Conservation (phyloP, 2,113 vertebrate species). For the Paradisaea rubra region DNA sequence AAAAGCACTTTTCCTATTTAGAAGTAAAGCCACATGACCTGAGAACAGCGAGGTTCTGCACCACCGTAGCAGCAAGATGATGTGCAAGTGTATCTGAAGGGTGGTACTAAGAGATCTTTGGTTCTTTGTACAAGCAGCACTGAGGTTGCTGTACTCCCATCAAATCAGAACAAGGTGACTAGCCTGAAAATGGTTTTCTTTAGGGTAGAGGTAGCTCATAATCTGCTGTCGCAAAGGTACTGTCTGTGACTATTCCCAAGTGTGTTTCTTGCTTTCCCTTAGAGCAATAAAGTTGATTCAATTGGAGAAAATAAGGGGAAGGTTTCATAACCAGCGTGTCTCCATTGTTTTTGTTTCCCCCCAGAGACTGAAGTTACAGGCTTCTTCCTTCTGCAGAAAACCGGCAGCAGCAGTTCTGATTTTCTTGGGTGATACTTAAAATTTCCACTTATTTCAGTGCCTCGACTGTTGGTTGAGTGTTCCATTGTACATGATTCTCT, state of each 20-base stretch:
- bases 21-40: background rate
- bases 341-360: background rate
- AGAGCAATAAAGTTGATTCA: background rate
- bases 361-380: background rate
- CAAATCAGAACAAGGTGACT: background rate
- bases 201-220: background rate
- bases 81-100: background rate
- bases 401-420: background rate
- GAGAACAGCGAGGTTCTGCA: background rate
- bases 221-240: background rate
- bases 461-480: background rate
- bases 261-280: background rate
- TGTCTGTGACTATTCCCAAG: background rate
- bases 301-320: background rate
- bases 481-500: background rate
- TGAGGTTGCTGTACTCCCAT: background rate
- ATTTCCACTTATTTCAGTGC: background rate
- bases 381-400: background rate
- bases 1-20: background rate
- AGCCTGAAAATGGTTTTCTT: background rate
- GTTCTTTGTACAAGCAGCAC: background rate
- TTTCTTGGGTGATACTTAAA: background rate
- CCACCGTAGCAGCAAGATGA: accelerated
- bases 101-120: background rate
- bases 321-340: background rate